A percentile compares a stretch with the other conserved stretches of the same genome.
Evolutionary conservation across 2,888 invertebrate genomes (phyloP).

Genomic region (Caenorhabditis drosophilae): DNA sequence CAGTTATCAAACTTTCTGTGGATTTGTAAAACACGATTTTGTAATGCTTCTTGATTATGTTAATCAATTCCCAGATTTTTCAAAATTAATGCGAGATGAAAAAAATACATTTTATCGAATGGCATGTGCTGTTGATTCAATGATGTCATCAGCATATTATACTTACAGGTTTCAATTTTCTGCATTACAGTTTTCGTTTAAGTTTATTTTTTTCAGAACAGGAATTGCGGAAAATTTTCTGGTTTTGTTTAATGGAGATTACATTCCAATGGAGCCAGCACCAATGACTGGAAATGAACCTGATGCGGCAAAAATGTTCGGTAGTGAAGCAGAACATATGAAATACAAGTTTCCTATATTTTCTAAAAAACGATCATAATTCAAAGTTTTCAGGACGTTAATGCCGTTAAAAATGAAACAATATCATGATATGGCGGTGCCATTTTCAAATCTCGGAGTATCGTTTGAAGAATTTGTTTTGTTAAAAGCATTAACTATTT

Average conservation of each 20-base stretch:
- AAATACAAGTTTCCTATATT: conserved; percentile 54
- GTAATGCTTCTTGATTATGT: conserved; percentile 50
- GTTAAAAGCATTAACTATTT: conserved; percentile 46
- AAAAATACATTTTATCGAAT: conserved; percentile 47
- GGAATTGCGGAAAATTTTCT: conserved; percentile 32
- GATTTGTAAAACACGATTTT: conserved; percentile 47
- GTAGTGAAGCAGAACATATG: conserved; percentile 29
- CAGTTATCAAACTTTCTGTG: conserved; percentile 42
- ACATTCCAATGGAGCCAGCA: conserved; percentile 38
- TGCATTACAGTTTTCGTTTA: too few relatives aligned
- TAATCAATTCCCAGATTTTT: conserved; percentile 45
- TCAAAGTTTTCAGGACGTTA: conserved; percentile 35
- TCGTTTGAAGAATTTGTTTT: conserved; percentile 50
- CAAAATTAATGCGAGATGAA: conserved; percentile 33
- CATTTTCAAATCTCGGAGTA: conserved; percentile 35
- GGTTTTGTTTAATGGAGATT: conserved; percentile 44
- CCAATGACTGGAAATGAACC: conserved; percentile 43
- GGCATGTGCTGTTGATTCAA: conserved; percentile 48
- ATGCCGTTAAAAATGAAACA: conserved; percentile 49
- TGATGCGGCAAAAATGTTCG: conserved; percentile 23
- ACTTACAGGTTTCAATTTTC: conserved; percentile 31
- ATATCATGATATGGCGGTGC: conserved; percentile 41
- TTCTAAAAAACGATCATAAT: too few relatives aligned
- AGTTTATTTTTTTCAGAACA: conserved; percentile 9
- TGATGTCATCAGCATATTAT: conserved; percentile 50